Percentiles rank a stretch among this genome's conserved stretches.
Conservation (phyloP, 1,140 invertebrate genomes). For the Pygmarrhopalites habei region DNA sequence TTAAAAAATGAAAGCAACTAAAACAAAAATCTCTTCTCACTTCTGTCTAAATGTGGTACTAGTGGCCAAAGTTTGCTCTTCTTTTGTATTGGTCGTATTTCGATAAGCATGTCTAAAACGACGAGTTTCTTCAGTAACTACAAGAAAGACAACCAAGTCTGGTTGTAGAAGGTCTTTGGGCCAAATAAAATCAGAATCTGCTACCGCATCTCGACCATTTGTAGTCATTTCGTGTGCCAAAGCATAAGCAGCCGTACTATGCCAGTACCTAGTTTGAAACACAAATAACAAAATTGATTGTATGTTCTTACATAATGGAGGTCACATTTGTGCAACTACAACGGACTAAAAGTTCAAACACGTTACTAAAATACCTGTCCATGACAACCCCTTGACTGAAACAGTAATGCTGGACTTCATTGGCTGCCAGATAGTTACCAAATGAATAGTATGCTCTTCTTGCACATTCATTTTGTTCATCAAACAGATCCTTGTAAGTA, state of each 20-base stretch:
- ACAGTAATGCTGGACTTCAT: slow-evolving; percentile 21
- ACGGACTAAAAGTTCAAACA: too few species aligned
- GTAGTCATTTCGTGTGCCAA: slow-evolving; percentile 40
- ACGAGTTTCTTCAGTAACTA: slow-evolving; percentile 40
- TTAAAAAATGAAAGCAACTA: too few species aligned
- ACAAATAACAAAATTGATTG: too few species aligned
- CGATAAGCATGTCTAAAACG: slow-evolving; percentile 36
- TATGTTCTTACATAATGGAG: neutral
- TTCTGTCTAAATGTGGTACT: slow-evolving; percentile 30
- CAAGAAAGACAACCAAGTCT: slow-evolving; percentile 40
- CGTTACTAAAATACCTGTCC: slow-evolving; percentile 33
- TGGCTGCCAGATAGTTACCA: slow-evolving; percentile 37
- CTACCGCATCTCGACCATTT: neutral
- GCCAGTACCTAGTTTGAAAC: slow-evolving; percentile 42
- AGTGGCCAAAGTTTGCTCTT: slow-evolving; percentile 34
- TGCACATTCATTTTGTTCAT: slow-evolving; percentile 27
- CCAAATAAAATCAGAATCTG: slow-evolving; percentile 38
- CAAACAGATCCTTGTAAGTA: slow-evolving; percentile 32
- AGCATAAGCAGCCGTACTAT: slow-evolving; percentile 45
- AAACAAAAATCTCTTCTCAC: too few species aligned
- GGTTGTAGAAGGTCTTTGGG: slow-evolving; percentile 44
- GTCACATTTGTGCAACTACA: neutral
- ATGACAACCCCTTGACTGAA: slow-evolving; percentile 33
- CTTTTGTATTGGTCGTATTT: slow-evolving; percentile 38
- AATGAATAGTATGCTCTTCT: slow-evolving; percentile 33